Evolutionary conservation across 1,140 invertebrate species (phyloP).

Genomic region (Dryas iulia): DNA sequence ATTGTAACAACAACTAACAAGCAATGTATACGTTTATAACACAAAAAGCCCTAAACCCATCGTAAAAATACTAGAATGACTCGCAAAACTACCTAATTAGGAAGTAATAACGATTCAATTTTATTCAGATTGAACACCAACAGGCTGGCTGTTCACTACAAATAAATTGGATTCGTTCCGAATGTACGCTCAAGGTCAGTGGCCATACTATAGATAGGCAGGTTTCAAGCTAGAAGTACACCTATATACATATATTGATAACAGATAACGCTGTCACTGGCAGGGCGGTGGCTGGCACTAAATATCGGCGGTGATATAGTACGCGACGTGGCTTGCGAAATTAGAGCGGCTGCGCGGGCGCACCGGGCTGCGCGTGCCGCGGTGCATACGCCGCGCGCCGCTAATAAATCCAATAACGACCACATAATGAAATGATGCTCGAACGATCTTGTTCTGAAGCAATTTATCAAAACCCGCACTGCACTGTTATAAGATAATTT

Average conservation of each 20-base stretch:
- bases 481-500: slow-evolving; percentile 24
- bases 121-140: slow-evolving; percentile 9
- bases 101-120: slow-evolving; percentile 42
- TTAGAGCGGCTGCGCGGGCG: slow-evolving; percentile 62
- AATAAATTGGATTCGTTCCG: slow-evolving; percentile 35
- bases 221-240: slow-evolving; percentile 51
- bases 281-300: slow-evolving; percentile 52
- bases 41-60: not conserved
- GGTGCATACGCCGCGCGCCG: slow-evolving; percentile 20
- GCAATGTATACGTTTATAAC: not conserved
- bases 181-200: slow-evolving; percentile 49
- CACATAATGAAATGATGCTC: slow-evolving; percentile 37
- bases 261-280: slow-evolving; percentile 68
- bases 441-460: slow-evolving; percentile 13
- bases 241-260: slow-evolving; percentile 72
- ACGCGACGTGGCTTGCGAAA: slow-evolving; percentile 65
- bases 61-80: not conserved
- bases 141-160: slow-evolving; percentile 26
- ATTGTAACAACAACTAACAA: no score
- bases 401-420: slow-evolving; percentile 40
- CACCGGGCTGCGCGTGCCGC: slow-evolving; percentile 37
- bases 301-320: slow-evolving; percentile 66
- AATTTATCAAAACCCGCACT: slow-evolving; percentile 25
- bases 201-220: slow-evolving; percentile 52
- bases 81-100: slow-evolving; percentile 33